Percentiles rank a stretch among this genome's conserved stretches.
phyloP scores from a whole-genome alignment of 2,888 invertebrate genomes.

The Amphipoea oculea region DNA sequence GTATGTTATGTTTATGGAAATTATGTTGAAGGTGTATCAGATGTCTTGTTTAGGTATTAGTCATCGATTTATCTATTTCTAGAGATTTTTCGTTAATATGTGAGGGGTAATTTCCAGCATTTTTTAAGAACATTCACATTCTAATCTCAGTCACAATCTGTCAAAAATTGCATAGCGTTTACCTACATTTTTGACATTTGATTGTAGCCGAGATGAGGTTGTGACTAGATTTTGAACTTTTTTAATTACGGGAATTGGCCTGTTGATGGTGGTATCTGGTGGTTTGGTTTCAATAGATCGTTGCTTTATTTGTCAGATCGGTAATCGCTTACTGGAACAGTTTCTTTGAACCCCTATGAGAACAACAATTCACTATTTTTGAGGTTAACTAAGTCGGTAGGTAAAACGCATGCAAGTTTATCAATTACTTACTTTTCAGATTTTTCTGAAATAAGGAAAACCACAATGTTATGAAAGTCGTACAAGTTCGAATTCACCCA shows the following conservation, averaged over 20 bases:
- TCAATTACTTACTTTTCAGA: not conserved
- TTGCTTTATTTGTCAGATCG: not conserved
- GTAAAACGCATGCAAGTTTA: not conserved
- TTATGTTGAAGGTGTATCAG: conserved; percentile 31
- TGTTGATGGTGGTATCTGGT: not conserved
- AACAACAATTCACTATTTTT: not conserved
- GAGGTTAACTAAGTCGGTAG: no score
- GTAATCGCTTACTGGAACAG: not conserved
- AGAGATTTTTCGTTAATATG: not conserved
- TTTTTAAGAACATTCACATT: not conserved
- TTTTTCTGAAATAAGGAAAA: not conserved
- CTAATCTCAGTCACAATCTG: no score
- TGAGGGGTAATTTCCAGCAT: not conserved
- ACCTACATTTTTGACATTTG: not conserved
- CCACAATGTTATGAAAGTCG: not conserved
- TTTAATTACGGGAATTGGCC: not conserved
- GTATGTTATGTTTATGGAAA: conserved; percentile 36
- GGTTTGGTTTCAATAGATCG: not conserved
- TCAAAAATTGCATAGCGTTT: not conserved
- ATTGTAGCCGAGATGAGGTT: not conserved
- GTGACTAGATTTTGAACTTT: not conserved
- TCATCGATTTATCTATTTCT: conserved; percentile 19
- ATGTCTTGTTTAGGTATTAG: conserved; percentile 16
- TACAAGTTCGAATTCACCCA: not conserved
- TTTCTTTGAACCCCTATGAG: no score